Evolutionary conservation across 2,113 vertebrate genomes (phyloP).

Genomic region (Canis aureus): DNA sequence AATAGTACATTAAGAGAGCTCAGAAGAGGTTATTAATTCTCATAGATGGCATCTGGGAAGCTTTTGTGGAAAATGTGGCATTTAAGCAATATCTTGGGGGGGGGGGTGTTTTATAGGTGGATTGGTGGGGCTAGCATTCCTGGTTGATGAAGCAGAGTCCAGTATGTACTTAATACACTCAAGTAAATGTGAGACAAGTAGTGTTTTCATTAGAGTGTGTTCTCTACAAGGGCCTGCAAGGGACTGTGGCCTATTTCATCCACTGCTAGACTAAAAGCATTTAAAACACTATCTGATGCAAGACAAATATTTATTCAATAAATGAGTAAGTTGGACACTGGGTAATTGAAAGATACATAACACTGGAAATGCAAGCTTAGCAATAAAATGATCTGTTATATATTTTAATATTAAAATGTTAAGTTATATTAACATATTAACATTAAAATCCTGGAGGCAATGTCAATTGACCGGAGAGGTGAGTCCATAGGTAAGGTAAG

Average conservation of each 20-base stretch:
- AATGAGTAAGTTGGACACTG: not conserved
- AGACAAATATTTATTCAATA: not conserved
- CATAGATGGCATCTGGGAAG: not conserved
- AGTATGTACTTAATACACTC: not conserved
- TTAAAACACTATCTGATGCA: not conserved
- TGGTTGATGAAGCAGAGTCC: not conserved
- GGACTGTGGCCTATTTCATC: not conserved
- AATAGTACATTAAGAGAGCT: not conserved
- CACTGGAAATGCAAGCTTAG: not conserved
- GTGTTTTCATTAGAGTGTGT: not conserved
- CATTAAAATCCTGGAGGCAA: not conserved
- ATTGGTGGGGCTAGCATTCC: not conserved
- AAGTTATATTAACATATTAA: not conserved
- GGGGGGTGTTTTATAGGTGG: not conserved
- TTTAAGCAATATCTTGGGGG: not conserved
- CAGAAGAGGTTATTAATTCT: not conserved
- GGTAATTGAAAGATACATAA: not conserved
- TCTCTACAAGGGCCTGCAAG: not conserved
- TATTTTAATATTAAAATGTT: not conserved
- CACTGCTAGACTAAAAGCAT: not conserved
- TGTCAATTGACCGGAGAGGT: not conserved
- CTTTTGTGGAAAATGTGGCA: not conserved
- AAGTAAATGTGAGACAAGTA: not conserved
- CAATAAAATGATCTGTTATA: not conserved
- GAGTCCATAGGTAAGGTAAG: not conserved